These are phyloP conservation scores for Montifringilla adamsi DNA, from an alignment of 2,113 vertebrate genomes.

Conservation along the genomic window DNA sequence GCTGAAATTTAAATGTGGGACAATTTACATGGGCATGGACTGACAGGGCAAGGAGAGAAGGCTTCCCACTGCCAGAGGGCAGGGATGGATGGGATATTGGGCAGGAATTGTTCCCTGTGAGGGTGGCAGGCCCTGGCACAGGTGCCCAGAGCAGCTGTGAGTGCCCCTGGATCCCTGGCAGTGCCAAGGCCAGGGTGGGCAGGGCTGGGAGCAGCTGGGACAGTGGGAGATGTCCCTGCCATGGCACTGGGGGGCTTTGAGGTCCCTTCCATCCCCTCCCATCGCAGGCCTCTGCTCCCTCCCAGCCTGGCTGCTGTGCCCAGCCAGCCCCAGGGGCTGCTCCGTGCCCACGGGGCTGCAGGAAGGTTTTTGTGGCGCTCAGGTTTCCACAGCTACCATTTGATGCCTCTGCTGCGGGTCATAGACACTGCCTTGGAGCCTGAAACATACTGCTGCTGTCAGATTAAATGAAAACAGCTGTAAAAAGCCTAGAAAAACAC, in stretches of 20 bases:
- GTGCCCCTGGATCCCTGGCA: neutral
- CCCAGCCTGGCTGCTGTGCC: neutral
- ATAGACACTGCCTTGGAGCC: neutral
- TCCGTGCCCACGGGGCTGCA: fast-evolving
- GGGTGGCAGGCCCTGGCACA: neutral
- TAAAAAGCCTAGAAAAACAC: neutral
- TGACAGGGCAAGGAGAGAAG: neutral
- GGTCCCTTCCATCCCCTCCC: too few species aligned
- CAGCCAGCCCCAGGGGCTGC: fast-evolving
- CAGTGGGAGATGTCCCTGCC: neutral
- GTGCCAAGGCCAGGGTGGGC: neutral
- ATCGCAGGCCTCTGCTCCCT: fast-evolving
- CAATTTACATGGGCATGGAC: neutral
- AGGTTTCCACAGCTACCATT: neutral
- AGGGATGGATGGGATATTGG: fast-evolving
- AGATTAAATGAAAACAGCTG: neutral
- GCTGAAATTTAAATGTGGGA: neutral
- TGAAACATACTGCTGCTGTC: neutral
- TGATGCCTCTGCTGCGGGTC: neutral
- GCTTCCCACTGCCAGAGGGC: neutral
- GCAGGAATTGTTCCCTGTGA: fast-evolving
- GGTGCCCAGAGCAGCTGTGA: neutral
- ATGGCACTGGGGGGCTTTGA: fast-evolving
- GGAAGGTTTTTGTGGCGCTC: neutral
- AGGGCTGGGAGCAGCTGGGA: neutral